phyloP scores from a whole-genome alignment of 2,113 vertebrate species.

The Thymallus thymallus region DNA sequence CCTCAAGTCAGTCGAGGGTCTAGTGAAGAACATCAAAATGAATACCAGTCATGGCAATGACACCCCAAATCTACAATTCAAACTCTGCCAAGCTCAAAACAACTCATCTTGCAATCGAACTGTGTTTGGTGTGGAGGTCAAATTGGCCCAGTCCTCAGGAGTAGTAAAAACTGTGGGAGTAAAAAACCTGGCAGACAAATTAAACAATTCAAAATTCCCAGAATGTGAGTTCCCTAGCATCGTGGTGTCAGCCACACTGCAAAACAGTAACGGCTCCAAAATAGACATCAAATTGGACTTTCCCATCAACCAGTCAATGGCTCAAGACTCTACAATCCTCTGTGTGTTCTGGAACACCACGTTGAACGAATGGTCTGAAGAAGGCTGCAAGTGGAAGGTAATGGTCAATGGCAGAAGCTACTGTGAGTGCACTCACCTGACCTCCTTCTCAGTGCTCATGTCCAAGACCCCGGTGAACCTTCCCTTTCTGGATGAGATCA shows the following conservation, averaged over 20 bases:
- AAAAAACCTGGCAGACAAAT: conserved; percentile 72
- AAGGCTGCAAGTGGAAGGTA: conserved; percentile 46
- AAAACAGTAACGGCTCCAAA: neutral
- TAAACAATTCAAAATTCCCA: conserved; percentile 29
- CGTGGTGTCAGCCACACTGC: conserved; percentile 74
- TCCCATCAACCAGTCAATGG: neutral
- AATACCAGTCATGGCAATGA: conserved; percentile 13
- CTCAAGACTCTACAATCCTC: rapidly evolving
- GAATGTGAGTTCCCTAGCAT: neutral
- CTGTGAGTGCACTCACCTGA: conserved; percentile 88
- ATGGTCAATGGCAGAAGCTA: neutral
- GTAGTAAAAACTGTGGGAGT: conserved; percentile 70
- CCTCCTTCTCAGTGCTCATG: conserved; percentile 89
- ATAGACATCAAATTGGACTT: conserved; percentile 74
- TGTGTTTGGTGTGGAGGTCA: conserved; percentile 48
- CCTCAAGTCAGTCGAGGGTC: conserved; percentile 75
- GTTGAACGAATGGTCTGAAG: neutral
- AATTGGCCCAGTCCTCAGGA: conserved; percentile 19
- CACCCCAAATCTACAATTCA: conserved; percentile 53
- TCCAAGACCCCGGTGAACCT: conserved; percentile 47
- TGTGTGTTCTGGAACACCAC: conserved; percentile 87
- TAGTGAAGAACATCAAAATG: conserved; percentile 74
- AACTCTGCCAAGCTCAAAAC: conserved; percentile 40
- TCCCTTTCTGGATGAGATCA: conserved; percentile 65
- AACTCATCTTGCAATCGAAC: conserved; percentile 21